Conservation (phyloP, 2,888 invertebrate species). For the Tetropium fuscum region DNA sequence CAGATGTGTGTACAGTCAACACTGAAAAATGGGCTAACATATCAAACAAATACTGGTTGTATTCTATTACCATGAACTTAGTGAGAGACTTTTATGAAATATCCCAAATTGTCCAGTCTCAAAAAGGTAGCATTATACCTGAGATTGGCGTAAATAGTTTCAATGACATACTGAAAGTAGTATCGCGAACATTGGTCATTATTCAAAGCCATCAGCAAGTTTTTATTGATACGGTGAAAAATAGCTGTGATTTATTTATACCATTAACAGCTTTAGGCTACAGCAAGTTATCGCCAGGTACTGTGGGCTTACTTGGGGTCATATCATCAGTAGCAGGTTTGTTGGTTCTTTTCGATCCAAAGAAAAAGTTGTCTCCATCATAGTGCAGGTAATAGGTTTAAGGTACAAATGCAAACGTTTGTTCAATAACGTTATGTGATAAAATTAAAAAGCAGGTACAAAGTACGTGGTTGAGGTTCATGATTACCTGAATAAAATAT, state of each 20-base stretch:
- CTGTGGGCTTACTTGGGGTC: conserved; percentile 82
- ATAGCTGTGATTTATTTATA: conserved; percentile 88
- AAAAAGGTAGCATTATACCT: conserved; percentile 56
- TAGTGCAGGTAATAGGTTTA: conserved; percentile 17
- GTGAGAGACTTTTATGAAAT: conserved; percentile 90
- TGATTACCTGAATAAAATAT: no score
- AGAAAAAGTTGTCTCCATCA: conserved; percentile 78
- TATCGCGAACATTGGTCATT: conserved; percentile 49
- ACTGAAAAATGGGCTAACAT: conserved; percentile 80
- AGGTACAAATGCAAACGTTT: conserved; percentile 8
- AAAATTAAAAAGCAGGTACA: neutral
- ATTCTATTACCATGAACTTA: conserved; percentile 84
- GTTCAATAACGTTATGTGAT: conserved; percentile 1
- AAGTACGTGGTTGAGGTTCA: neutral
- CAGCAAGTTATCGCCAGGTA: conserved; percentile 80
- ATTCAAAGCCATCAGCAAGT: conserved; percentile 72
- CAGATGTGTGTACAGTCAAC: conserved; percentile 76
- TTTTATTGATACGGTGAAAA: conserved; percentile 86
- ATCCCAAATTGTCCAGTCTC: conserved; percentile 70
- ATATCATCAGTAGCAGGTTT: conserved; percentile 86
- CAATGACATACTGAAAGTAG: conserved; percentile 45
- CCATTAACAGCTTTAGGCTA: conserved; percentile 86
- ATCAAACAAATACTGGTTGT: conserved; percentile 87
- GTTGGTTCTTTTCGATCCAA: conserved; percentile 80
- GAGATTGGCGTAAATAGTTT: conserved; percentile 44